Base-by-base conservation (phyloP, 2,113 vertebrate species). In the Scytalopus superciliaris region DNA sequence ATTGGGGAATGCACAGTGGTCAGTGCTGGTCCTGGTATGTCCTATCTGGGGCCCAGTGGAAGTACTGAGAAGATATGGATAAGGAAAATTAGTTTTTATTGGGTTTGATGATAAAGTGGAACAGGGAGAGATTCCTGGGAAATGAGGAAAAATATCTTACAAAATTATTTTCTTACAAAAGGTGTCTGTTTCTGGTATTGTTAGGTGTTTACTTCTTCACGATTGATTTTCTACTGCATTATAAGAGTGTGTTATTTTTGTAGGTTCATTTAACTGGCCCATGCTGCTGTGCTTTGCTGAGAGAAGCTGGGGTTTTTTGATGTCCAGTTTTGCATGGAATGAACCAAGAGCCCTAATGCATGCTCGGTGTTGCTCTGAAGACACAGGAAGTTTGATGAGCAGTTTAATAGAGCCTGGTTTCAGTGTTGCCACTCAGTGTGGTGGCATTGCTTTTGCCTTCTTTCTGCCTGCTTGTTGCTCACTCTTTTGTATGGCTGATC, bases 401-500 rank as follows among this genome's bases (percentile, higher is more conserved):
- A 15, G 69, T 89, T 94, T 81, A 94, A 93, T 81, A 64, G 69
- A 77, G 30, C 68, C 64, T 35, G n/a, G 44, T 95, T 94, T 80
- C 84, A 89, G 72, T 74, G 47, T 74, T 63, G 5, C 30, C 56
- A 31, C 80, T 88, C 80, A 21, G 78, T 0, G 12, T 68, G 92
- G 52, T 67, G 44, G 83, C 55, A 1, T 55, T 87, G 89, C 89
- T 76, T 76, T 89, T 93, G 53, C 87, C 45, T 57, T 45, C 85
- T 80, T 96, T 77, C 59, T 88, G 57, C 83, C 73, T 90, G 88
- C 90, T 96, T 93, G 85, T 94, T 92, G 72, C 84, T 95, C 3
- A 9, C 82, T 91, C 78, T 80, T 94, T 95, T 95, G 85, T 93
- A 4, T 1, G 7, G 57, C 92, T 94, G 90, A 79, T 94, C 39